Evolutionary conservation across 1,140 invertebrate genomes (phyloP).

Genomic region (Bombus fervidus): DNA sequence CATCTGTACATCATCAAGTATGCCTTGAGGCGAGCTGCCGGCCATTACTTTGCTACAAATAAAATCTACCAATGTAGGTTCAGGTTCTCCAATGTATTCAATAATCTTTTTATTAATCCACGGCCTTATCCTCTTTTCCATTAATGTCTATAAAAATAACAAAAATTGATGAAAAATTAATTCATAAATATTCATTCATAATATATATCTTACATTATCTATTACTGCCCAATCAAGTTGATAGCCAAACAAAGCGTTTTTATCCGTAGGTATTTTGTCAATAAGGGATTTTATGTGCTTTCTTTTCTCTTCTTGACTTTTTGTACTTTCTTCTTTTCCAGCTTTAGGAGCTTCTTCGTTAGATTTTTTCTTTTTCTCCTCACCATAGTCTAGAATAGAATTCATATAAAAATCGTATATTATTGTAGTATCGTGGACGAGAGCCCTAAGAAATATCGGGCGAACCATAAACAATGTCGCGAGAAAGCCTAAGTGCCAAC

Average conservation of each 20-base stretch:
- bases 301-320: conserved; percentile 96
- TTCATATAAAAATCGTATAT: not conserved
- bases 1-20: conserved; percentile 99
- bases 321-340: conserved; percentile 86
- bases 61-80: conserved; percentile 98
- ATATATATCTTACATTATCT: conserved; percentile 85
- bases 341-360: conserved; percentile 85
- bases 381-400: conserved; percentile 85
- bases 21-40: conserved; percentile 94
- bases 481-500: no score
- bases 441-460: no score
- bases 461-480: no score
- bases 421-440: no score
- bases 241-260: conserved; percentile 97
- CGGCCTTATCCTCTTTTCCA: conserved; percentile 98
- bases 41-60: conserved; percentile 99
- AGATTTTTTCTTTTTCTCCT: conserved; percentile 84
- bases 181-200: not conserved
- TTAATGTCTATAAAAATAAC: conserved; percentile 85
- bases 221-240: conserved; percentile 95
- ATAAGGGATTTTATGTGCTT: conserved; percentile 98
- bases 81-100: conserved; percentile 99
- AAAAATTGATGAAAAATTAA: not conserved
- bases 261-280: conserved; percentile 98
- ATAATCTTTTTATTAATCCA: conserved; percentile 99